A percentile compares a stretch with the other conserved stretches of the same genome.
These are phyloP conservation scores for Poliocrania exsul DNA, from an alignment of 2,797 vertebrate species.

Conservation along the genomic window DNA sequence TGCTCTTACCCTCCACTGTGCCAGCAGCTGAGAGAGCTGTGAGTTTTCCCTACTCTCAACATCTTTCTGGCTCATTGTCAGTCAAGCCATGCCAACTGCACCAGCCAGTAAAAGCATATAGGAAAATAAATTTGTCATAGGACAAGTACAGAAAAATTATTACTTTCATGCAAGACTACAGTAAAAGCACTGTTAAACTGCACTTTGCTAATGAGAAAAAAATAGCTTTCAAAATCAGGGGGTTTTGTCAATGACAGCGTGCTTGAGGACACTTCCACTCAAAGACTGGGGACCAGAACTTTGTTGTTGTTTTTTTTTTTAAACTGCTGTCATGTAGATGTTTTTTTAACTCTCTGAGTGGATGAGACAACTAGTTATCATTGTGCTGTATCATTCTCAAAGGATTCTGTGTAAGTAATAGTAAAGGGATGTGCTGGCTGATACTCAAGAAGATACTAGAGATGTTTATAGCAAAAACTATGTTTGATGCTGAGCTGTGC, in stretches of 20 bases:
- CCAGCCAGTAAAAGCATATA: conserved; percentile 82
- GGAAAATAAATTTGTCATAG: conserved; percentile 82
- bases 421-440: background rate
- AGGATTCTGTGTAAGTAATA: background rate
- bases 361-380: background rate
- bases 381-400: background rate
- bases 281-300: background rate
- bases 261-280: background rate
- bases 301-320: background rate
- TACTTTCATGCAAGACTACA: conserved; percentile 75
- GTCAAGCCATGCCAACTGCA: conserved; percentile 71
- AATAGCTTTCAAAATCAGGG: conserved; percentile 52
- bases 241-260: conserved; percentile 30
- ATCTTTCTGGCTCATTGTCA: conserved; percentile 80
- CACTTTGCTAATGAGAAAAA: conserved; percentile 57
- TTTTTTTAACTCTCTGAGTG: background rate
- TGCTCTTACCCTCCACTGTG: conserved; percentile 54
- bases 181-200: conserved; percentile 74
- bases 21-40: conserved; percentile 61
- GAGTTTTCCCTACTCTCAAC: conserved; percentile 68
- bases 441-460: background rate
- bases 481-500: background rate
- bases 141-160: conserved; percentile 78
- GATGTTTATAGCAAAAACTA: background rate
- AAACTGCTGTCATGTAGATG: background rate